Conservation (phyloP, 2,113 vertebrate genomes). For the Gnathonemus echidnorhynchus region DNA sequence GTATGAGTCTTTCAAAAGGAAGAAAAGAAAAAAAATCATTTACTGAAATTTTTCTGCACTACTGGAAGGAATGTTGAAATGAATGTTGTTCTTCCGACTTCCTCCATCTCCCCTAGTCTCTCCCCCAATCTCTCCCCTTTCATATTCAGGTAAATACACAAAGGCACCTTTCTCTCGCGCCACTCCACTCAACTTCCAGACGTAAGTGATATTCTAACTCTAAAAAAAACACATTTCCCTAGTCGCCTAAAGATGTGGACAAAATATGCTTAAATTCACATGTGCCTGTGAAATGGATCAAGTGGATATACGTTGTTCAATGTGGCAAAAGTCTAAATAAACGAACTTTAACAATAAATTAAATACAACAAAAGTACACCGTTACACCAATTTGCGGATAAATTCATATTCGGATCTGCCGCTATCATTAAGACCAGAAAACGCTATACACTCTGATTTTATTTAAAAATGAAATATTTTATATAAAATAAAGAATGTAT, state of each 20-base stretch:
- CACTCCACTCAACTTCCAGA: background rate
- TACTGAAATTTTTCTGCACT: background rate
- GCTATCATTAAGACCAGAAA: background rate
- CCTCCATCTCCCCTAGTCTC: background rate
- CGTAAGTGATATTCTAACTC: background rate
- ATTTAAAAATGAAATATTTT: background rate
- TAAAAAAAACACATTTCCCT: background rate
- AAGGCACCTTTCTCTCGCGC: constrained; percentile 5
- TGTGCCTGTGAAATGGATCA: background rate
- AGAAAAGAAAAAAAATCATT: background rate
- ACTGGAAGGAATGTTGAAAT: background rate
- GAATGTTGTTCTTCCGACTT: background rate
- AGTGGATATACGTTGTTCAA: background rate
- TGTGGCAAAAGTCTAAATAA: background rate
- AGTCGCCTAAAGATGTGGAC: background rate
- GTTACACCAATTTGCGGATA: background rate
- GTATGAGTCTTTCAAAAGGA: background rate
- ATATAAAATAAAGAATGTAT: background rate
- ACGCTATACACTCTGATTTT: background rate
- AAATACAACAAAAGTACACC: background rate
- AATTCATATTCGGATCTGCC: background rate
- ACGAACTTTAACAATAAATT: background rate
- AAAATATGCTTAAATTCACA: background rate
- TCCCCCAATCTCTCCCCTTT: background rate
- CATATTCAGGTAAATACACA: constrained; percentile 1